Conservation (phyloP, 30 jellyfish, hydroid and myxozoan species). For the Chrysaora quinquecirrha region DNA sequence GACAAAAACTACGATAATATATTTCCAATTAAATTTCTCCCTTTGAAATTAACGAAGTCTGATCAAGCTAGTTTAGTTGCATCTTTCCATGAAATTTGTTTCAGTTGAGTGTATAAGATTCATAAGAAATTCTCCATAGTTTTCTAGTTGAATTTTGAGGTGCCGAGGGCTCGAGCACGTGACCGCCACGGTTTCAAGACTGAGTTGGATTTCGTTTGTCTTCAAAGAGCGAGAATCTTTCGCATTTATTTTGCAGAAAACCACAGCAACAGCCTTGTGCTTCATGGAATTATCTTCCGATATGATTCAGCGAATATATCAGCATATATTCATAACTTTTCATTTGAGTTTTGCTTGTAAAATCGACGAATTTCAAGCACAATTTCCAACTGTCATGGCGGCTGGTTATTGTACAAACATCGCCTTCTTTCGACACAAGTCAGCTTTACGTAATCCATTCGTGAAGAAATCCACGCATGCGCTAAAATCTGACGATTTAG, state of each 20-base stretch:
- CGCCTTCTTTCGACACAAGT: constrained; percentile 78
- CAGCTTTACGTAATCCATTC: constrained; percentile 66
- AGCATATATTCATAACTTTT: neutral
- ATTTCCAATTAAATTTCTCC: neutral
- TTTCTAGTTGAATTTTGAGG: constrained; percentile 16
- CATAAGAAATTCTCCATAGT: constrained; percentile 16
- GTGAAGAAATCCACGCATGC: constrained; percentile 61
- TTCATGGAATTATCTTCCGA: neutral
- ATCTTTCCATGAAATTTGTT: neutral
- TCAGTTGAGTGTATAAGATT: neutral
- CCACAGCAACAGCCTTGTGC: neutral
- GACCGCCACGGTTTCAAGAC: constrained; percentile 87
- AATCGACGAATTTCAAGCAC: constrained; percentile 26
- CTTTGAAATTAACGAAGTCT: neutral
- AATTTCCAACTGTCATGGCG: constrained; percentile 77
- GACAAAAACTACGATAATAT: neutral
- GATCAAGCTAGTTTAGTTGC: neutral
- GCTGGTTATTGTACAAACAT: constrained; percentile 35
- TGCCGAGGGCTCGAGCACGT: constrained; percentile 90
- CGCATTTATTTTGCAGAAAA: neutral
- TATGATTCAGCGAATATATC: neutral
- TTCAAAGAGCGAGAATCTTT: neutral
- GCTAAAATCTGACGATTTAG: constrained; percentile 40
- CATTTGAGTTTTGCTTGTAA: neutral
- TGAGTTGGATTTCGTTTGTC: constrained; percentile 26